Conservation (phyloP, 2,797 vertebrate species). For the Leptatherina wallacei region DNA sequence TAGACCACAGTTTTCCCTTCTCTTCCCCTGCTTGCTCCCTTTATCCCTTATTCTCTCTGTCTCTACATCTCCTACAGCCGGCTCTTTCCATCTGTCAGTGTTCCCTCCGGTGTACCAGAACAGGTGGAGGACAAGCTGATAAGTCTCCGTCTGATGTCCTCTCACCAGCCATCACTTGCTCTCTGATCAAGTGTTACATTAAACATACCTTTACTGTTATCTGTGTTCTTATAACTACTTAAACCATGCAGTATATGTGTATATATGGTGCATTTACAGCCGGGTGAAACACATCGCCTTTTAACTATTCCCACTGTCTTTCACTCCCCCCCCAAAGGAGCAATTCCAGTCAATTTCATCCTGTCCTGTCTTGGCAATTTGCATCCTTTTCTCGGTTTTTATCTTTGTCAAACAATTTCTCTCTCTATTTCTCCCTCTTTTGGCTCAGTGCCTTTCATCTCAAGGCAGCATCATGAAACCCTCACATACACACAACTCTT, state of each 20-base stretch:
- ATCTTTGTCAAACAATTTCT: slow-evolving; percentile 20
- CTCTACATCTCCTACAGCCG: slow-evolving; percentile 15
- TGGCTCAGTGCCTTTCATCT: slow-evolving; percentile 57
- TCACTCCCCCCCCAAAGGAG: slow-evolving; percentile 43
- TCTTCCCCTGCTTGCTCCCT: slow-evolving; percentile 16
- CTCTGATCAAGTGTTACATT: slow-evolving; percentile 45
- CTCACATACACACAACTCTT: slow-evolving; percentile 37
- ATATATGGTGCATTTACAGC: slow-evolving; percentile 36
- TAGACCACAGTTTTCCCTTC: slow-evolving; percentile 16
- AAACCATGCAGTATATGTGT: slow-evolving; percentile 40
- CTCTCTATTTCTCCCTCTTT: slow-evolving; percentile 7
- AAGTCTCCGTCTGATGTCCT: slow-evolving; percentile 55
- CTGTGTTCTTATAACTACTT: slow-evolving; percentile 13
- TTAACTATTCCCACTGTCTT: slow-evolving; percentile 58
- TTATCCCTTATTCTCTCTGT: slow-evolving; percentile 28
- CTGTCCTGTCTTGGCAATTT: slow-evolving; percentile 61
- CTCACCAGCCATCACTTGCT: slow-evolving; percentile 48
- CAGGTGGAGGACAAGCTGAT: slow-evolving; percentile 67
- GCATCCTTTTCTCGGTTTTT: slow-evolving; percentile 54
- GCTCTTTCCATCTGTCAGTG: slow-evolving; percentile 23
- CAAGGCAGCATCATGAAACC: slow-evolving; percentile 39
- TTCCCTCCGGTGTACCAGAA: slow-evolving; percentile 48
- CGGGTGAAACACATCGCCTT: slow-evolving; percentile 41
- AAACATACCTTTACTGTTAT: slow-evolving; percentile 50
- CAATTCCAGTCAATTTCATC: slow-evolving; percentile 69